These are phyloP conservation scores for Echiichthys vipera DNA, from an alignment of 2,797 vertebrate species.

Conservation along the genomic window DNA sequence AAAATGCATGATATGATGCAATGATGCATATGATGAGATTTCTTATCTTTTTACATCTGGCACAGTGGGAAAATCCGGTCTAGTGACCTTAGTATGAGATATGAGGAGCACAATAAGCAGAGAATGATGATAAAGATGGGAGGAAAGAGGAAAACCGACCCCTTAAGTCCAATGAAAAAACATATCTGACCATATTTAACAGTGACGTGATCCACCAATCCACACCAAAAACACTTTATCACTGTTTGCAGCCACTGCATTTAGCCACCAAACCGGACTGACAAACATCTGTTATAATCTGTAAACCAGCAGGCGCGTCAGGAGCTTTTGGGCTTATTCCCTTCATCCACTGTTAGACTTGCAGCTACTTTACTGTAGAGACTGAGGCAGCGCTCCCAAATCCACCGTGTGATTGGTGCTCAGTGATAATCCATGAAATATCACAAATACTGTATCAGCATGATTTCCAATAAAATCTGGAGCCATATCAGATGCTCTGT, in stretches of 20 bases:
- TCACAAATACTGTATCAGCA: constrained; percentile 35
- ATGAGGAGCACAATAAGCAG: neutral
- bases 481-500: constrained; percentile 18
- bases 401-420: constrained; percentile 50
- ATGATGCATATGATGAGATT: constrained; percentile 32
- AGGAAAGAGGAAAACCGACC: too few species aligned
- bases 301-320: constrained; percentile 57
- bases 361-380: constrained; percentile 33
- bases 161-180: neutral
- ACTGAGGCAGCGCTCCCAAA: constrained; percentile 45
- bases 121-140: constrained; percentile 14
- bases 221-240: constrained; percentile 44
- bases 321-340: constrained; percentile 60
- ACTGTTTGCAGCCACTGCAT: constrained; percentile 21
- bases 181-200: neutral
- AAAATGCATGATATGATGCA: too few species aligned
- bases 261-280: constrained; percentile 34
- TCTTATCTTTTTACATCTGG: neutral
- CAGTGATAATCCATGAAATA: constrained; percentile 40
- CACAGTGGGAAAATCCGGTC: neutral
- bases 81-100: constrained; percentile 4
- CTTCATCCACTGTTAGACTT: constrained; percentile 54
- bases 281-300: constrained; percentile 62
- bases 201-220: constrained; percentile 7
- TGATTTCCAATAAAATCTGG: constrained; percentile 43